Conservation (phyloP, 2,888 invertebrate species). For the Euplagia quadripunctaria region DNA sequence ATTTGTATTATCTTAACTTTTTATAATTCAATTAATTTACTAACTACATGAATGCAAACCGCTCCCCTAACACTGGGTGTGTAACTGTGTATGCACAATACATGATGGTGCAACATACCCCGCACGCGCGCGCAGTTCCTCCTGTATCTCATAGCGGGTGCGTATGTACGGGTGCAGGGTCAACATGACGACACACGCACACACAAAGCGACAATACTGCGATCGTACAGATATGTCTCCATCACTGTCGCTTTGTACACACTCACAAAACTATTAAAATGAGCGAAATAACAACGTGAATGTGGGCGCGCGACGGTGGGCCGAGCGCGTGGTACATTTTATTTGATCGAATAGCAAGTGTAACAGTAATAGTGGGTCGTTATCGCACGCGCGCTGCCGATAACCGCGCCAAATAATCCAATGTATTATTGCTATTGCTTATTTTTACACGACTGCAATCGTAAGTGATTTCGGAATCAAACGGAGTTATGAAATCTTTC, state of each 20-base stretch:
- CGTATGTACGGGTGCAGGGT: conserved; percentile 75
- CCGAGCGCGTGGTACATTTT: neutral
- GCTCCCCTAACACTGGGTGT: too few species aligned
- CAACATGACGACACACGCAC: conserved; percentile 32
- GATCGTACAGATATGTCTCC: neutral
- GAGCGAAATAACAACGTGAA: neutral
- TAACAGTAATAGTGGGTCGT: neutral
- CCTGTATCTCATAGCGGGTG: conserved; percentile 70
- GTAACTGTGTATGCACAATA: too few species aligned
- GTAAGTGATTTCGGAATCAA: neutral
- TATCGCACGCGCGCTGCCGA: conserved; percentile 14
- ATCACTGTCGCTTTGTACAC: neutral
- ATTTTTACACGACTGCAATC: neutral
- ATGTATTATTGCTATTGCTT: neutral
- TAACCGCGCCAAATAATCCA: conserved; percentile 4
- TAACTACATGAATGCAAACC: too few species aligned
- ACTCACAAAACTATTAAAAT: neutral
- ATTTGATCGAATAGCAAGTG: neutral
- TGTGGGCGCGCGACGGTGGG: too few species aligned
- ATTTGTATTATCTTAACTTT: too few species aligned
- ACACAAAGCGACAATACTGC: neutral
- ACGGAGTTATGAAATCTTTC: neutral
- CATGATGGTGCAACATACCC: neutral
- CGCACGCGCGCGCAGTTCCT: conserved; percentile 28
- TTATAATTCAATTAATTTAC: too few species aligned